Conservation (phyloP, 2,888 invertebrate species). For the Mellilla xanthometata region DNA sequence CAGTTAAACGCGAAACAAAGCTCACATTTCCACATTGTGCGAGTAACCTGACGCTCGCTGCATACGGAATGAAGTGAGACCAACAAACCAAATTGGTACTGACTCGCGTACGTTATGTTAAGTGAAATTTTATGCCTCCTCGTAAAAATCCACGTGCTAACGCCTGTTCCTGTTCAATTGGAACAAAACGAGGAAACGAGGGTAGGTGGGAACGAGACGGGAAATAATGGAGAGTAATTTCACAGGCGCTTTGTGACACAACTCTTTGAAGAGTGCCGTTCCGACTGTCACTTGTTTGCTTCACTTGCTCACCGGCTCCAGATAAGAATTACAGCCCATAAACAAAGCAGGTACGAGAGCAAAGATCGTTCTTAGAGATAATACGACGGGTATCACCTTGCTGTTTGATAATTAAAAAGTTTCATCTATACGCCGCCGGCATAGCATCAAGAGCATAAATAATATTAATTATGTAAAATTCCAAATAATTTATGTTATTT, state of each 20-base stretch:
- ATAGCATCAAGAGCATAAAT: too few relatives aligned
- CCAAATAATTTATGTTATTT: too few relatives aligned
- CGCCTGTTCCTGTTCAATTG: constrained; percentile 21
- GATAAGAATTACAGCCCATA: too few relatives aligned
- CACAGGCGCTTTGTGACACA: constrained; percentile 14
- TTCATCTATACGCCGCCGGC: too few relatives aligned
- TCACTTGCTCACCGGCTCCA: too few relatives aligned
- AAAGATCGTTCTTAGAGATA: too few relatives aligned
- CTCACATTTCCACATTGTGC: constrained; percentile 49
- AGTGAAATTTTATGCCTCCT: constrained; percentile 68
- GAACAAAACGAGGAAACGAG: constrained; percentile 17
- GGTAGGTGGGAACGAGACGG: constrained; percentile 8
- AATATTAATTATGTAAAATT: too few relatives aligned
- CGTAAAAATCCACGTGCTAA: constrained; percentile 57
- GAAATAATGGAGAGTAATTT: constrained; percentile 21
- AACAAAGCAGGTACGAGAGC: too few relatives aligned
- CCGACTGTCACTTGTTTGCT: constrained; percentile 5
- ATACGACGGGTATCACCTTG: too few relatives aligned
- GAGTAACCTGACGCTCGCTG: constrained; percentile 45
- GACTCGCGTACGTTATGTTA: constrained; percentile 50
- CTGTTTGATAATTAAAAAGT: too few relatives aligned
- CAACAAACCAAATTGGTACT: constrained; percentile 55
- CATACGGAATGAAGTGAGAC: constrained; percentile 58
- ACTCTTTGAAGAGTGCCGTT: constrained; percentile 11
- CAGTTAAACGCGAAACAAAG: constrained; percentile 53